A percentile compares a stretch with the other conserved stretches of the same genome.
Conservation (phyloP, 2,888 invertebrate genomes). For the Cosmorhoe ocellata region DNA sequence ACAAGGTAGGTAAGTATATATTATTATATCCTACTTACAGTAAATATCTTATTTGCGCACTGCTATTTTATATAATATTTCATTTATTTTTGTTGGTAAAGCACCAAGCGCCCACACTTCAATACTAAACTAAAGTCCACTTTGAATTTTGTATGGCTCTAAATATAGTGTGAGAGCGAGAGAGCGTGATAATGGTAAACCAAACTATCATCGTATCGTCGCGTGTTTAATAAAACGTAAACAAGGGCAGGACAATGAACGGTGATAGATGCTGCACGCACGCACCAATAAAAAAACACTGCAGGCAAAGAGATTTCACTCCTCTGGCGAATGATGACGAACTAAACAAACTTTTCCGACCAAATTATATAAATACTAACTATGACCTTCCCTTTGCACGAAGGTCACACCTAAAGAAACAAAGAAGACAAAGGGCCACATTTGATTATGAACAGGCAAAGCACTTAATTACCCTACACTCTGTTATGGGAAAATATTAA, state of each 20-base stretch:
- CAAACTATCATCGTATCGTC: conserved; percentile 15
- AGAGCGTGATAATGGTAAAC: conserved; percentile 42
- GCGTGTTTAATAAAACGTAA: conserved; percentile 36
- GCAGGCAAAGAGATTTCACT: conserved; percentile 41
- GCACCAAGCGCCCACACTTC: conserved; percentile 38
- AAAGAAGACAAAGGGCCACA: conserved; percentile 32
- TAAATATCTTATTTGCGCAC: too few relatives aligned
- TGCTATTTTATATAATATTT: background rate
- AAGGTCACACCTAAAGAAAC: conserved; percentile 59
- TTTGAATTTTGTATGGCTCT: conserved; percentile 45
- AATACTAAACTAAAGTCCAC: conserved; percentile 50
- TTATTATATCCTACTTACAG: too few relatives aligned
- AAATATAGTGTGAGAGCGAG: conserved; percentile 53
- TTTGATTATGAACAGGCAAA: conserved; percentile 26
- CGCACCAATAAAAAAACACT: conserved; percentile 1
- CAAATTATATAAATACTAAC: conserved; percentile 68
- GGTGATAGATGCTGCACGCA: conserved; percentile 23
- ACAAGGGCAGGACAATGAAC: conserved; percentile 53
- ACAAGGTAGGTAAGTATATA: too few relatives aligned
- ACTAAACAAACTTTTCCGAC: conserved; percentile 26
- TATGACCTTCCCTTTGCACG: conserved; percentile 64
- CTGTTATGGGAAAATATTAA: background rate
- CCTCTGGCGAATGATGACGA: conserved; percentile 38
- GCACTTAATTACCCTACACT: conserved; percentile 33
- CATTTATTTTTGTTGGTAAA: conserved; percentile 21